Percentiles rank a stretch among this genome's conserved stretches.
Conservation (phyloP, 2,888 invertebrate species). For the Andricus quercusramuli region DNA sequence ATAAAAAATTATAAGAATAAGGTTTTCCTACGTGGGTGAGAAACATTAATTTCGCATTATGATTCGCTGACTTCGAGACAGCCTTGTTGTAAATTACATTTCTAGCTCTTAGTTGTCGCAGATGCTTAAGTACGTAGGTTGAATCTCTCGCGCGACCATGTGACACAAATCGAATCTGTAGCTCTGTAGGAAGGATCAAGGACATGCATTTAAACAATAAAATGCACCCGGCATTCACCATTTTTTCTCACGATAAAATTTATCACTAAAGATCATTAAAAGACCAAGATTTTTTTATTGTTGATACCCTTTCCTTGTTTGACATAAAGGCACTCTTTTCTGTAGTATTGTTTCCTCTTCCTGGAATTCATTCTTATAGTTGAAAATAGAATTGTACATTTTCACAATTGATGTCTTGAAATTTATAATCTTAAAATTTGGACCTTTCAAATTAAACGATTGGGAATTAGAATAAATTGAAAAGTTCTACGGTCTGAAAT, state of each 20-base stretch:
- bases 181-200: conserved; percentile 16
- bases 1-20: conserved; percentile 19
- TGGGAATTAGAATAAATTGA: no score
- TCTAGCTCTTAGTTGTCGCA: conserved; percentile 3
- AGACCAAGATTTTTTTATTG: background rate
- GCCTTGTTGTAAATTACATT: conserved; percentile 25
- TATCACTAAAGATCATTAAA: background rate
- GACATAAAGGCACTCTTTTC: background rate
- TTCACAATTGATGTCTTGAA: no score
- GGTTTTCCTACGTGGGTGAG: conserved; percentile 12
- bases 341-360: background rate
- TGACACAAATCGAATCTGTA: conserved; percentile 12
- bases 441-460: no score
- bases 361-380: background rate
- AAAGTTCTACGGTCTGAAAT: no score
- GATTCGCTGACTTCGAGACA: conserved; percentile 14
- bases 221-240: conserved; percentile 19
- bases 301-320: background rate
- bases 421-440: no score
- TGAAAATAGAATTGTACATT: no score
- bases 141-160: conserved; percentile 11
- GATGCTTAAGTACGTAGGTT: conserved; percentile 31
- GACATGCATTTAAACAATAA: conserved; percentile 14
- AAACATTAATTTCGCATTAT: conserved; percentile 35
- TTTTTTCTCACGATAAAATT: conserved; percentile 21